Evolutionary conservation across 2,113 vertebrate species (phyloP).

Genomic region (Genyomyrus donnyi): DNA sequence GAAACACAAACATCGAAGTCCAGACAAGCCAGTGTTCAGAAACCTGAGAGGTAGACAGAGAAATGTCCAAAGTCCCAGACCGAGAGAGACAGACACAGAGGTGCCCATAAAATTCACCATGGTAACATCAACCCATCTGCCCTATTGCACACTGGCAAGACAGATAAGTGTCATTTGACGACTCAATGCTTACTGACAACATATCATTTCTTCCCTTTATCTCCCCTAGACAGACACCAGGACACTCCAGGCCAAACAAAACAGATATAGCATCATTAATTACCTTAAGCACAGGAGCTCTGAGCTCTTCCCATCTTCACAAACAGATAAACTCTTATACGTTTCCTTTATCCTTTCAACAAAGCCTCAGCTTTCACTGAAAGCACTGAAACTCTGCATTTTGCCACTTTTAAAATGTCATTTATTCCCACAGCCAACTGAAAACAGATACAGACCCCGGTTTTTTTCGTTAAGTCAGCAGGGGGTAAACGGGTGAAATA

Average conservation of each 20-base stretch:
- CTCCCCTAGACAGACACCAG: not conserved
- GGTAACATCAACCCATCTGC: not conserved
- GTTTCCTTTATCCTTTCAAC: not conserved
- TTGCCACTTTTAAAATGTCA: slow-evolving; percentile 1
- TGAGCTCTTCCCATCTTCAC: not conserved
- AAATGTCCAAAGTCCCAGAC: not conserved
- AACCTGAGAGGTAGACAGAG: not conserved
- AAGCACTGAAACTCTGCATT: not conserved
- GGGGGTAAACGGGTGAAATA: not conserved
- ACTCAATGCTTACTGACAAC: not conserved
- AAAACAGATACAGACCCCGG: not conserved
- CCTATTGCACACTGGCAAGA: not conserved
- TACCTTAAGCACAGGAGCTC: not conserved
- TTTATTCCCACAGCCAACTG: not conserved
- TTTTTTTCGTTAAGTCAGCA: not conserved
- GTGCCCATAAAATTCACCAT: not conserved
- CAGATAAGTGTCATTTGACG: not conserved
- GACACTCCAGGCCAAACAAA: not conserved
- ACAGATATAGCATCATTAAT: not conserved
- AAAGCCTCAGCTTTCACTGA: not conserved
- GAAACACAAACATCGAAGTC: not conserved
- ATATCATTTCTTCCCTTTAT: not conserved
- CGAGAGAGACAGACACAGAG: not conserved
- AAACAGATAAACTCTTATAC: slow-evolving; percentile 39
- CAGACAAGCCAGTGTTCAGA: not conserved